Conservation (phyloP, 2,888 invertebrate genomes). For the Electrophaes corylata region DNA sequence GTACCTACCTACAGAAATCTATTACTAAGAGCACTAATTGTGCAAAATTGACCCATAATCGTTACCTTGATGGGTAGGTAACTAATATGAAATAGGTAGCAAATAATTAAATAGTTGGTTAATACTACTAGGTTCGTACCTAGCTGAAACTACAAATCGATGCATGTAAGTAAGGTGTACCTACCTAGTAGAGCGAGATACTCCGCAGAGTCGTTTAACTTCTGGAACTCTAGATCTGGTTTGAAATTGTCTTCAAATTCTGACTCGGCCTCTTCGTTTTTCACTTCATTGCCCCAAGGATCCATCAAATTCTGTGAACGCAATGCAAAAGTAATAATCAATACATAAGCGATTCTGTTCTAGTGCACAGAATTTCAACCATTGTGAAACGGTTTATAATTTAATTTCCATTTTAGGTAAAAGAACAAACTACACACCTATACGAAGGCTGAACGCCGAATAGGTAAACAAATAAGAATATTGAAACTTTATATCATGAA, state of each 20-base stretch:
- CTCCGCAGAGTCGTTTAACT: slow-evolving; percentile 86
- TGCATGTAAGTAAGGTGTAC: slow-evolving; percentile 21
- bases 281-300: slow-evolving; percentile 76
- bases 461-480: slow-evolving; percentile 29
- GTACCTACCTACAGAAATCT: not conserved
- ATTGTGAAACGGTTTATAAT: not conserved
- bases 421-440: slow-evolving; percentile 44
- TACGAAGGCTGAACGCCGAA: slow-evolving; percentile 43
- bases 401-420: not conserved
- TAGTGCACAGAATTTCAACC: not conserved
- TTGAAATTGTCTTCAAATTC: slow-evolving; percentile 86
- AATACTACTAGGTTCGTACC: slow-evolving; percentile 6
- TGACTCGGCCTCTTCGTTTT: slow-evolving; percentile 52
- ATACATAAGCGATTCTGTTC: not conserved
- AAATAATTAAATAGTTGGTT: too few species aligned
- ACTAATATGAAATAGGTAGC: not conserved
- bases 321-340: slow-evolving; percentile 4
- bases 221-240: slow-evolving; percentile 61
- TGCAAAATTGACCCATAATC: slow-evolving; percentile 32
- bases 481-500: slow-evolving; percentile 22
- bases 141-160: not conserved
- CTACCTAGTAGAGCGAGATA: slow-evolving; percentile 88
- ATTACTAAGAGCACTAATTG: slow-evolving; percentile 19
- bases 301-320: slow-evolving; percentile 74
- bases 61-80: slow-evolving; percentile 21